Evolutionary conservation across 1,140 invertebrate species (phyloP), one percentile per base, ranked within the genome.

Genomic region (Drosophila truncata): DNA sequence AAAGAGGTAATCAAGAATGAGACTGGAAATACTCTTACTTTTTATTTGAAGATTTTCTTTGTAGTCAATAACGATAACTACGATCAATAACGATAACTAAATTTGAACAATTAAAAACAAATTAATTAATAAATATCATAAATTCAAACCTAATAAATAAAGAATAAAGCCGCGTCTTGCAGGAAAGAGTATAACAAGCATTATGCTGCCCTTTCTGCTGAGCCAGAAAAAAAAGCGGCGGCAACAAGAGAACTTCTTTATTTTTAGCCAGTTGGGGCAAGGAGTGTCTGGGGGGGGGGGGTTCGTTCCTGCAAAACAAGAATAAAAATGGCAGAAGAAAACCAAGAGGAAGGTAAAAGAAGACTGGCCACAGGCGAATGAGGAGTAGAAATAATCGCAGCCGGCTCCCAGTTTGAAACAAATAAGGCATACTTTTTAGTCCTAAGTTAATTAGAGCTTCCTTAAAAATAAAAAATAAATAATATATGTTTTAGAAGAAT

Each of bases 121-220:
- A 16, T 14, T 18, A 13, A 16, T 4, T 16, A 20, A 20, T 8
- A 10, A 13, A 27, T 49, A 35, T 4, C 0, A 16, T 23, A 37
- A 4, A n/a, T 44, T 16, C 13, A 6, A 63, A 20, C 13, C 3
- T 0, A 3, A n/a, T 27, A 2, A 16, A 9, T 29, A n/a, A 23
- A 20, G 3, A 2, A 4, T 0, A 0, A 39, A 18, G 16, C 20
- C 20, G 14, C 10, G 14, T 13, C 2, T 16, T 8, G 4, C 20
- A 35, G 10, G 23, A 8, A 11, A 72, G 70, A n/a, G 70, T 72
- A 72, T 60, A 25, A 18, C 13, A 25, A 59, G 66, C 23, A 59
- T 72, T 72, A 72, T 72, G 70, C 60, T 72, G 70, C 70, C 70
- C 63, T 72, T 72, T 72, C 55, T 72, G 70, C 70, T 72, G 70